These are phyloP conservation scores for Arnoldichthys spilopterus DNA, from an alignment of 2,797 vertebrate species.

Conservation along the genomic window DNA sequence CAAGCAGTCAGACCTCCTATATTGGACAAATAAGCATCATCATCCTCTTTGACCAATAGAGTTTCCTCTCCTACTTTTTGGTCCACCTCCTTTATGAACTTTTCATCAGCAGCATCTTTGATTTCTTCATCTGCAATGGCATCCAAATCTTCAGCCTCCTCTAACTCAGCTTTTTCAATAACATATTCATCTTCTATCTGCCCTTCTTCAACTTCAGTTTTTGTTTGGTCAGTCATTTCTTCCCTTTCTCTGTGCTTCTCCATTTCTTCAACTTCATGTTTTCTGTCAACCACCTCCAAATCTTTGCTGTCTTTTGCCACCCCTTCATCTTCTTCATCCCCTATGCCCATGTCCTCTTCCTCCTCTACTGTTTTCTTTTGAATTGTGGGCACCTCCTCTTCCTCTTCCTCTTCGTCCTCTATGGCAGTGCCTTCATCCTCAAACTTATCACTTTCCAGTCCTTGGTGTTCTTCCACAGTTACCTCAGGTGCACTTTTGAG, in stretches of 20 bases:
- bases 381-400: constrained; percentile 63
- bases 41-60: constrained; percentile 63
- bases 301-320: constrained; percentile 77
- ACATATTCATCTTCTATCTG: constrained; percentile 79
- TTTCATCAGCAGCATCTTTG: constrained; percentile 72
- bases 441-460: constrained; percentile 70
- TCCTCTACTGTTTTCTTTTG: constrained; percentile 65
- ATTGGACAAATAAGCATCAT: constrained; percentile 73
- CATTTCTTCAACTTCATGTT: constrained; percentile 81
- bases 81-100: constrained; percentile 55
- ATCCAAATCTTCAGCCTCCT: constrained; percentile 87
- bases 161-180: constrained; percentile 89
- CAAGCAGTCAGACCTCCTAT: constrained; percentile 70
- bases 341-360: constrained; percentile 76
- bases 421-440: constrained; percentile 74
- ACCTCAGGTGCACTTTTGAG: constrained; percentile 61
- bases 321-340: constrained; percentile 83
- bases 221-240: constrained; percentile 60
- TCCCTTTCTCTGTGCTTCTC: constrained; percentile 74
- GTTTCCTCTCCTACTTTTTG: constrained; percentile 55
- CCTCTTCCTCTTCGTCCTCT: constrained; percentile 76
- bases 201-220: constrained; percentile 65
- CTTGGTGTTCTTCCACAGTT: constrained; percentile 50
- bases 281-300: constrained; percentile 70
- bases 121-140: constrained; percentile 81